Percentiles rank a stretch among this genome's conserved stretches.
Evolutionary conservation across 1,140 invertebrate species (phyloP).

Genomic region (Drosophila pachea): DNA sequence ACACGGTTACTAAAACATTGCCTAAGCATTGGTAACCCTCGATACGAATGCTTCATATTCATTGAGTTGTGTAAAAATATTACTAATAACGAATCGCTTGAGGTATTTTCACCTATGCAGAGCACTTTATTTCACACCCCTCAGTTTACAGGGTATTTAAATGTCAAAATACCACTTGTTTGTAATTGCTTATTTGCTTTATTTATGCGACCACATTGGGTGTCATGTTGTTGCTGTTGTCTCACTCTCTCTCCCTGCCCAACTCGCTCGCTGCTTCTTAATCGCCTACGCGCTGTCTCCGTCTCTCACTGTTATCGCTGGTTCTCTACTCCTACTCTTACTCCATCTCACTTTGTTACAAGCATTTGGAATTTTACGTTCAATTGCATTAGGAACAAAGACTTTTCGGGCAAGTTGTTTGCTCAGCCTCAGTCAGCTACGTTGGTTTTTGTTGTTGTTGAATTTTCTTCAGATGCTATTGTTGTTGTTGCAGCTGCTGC

Average conservation of each 20-base stretch:
- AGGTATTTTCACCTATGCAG: too few species aligned
- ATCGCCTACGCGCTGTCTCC: background rate
- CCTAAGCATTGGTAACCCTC: too few species aligned
- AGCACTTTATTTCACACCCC: background rate
- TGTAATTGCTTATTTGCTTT: background rate
- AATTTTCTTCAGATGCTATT: background rate
- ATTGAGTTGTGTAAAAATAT: too few species aligned
- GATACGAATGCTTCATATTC: too few species aligned
- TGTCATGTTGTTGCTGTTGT: background rate
- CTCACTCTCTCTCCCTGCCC: background rate
- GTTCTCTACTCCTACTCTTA: background rate
- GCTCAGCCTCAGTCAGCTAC: constrained; percentile 27
- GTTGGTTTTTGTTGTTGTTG: constrained; percentile 5
- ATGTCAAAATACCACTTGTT: too few species aligned
- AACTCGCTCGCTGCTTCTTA: background rate
- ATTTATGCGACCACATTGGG: background rate
- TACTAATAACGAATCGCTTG: background rate
- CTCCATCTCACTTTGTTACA: constrained; percentile 29
- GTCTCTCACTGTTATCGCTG: background rate
- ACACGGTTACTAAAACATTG: too few species aligned
- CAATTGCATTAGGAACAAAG: constrained; percentile 52
- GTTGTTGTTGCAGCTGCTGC: constrained; percentile 6
- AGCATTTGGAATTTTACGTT: constrained; percentile 46
- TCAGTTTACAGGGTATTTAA: background rate
- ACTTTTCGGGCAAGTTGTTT: constrained; percentile 38